phyloP scores from a whole-genome alignment of 2,797 vertebrate species.

The Apodemus agrarius region DNA sequence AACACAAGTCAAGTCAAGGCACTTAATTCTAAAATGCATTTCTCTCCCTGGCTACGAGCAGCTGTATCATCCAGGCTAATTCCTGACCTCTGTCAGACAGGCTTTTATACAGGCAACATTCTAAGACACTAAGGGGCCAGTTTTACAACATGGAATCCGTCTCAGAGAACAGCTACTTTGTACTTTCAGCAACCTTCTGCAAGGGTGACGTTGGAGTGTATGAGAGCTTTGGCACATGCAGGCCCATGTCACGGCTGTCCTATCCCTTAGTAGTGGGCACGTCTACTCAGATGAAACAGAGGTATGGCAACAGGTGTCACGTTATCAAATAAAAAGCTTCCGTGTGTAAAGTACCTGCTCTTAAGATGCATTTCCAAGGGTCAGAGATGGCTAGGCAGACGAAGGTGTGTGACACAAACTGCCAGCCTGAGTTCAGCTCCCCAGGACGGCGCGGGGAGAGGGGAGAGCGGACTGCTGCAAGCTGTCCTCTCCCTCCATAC shows the following conservation, averaged over 20 bases:
- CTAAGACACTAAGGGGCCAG: neutral
- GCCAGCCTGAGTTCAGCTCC: neutral
- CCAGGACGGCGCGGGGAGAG: too few species aligned
- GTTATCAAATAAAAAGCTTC: slow-evolving; percentile 40
- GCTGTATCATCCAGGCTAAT: neutral
- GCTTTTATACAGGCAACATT: slow-evolving; percentile 4
- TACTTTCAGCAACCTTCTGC: neutral
- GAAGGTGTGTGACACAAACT: neutral
- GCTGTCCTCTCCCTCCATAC: neutral
- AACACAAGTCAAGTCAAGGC: neutral
- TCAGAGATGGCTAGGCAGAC: neutral
- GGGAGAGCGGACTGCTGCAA: neutral
- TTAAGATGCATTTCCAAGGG: neutral
- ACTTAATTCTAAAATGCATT: slow-evolving; percentile 10
- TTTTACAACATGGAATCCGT: neutral
- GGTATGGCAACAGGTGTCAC: neutral
- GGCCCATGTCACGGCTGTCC: neutral
- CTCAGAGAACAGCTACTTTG: neutral
- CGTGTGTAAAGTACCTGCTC: neutral
- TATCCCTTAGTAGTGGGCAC: neutral
- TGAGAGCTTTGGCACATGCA: neutral
- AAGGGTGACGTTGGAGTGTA: neutral
- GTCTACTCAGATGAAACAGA: slow-evolving; percentile 23
- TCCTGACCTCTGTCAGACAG: neutral
- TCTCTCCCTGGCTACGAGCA: neutral